A percentile compares a stretch with the other conserved stretches of the same genome.
Conservation (phyloP, 2,797 vertebrate genomes). For the Periophthalmus magnuspinnatus region DNA sequence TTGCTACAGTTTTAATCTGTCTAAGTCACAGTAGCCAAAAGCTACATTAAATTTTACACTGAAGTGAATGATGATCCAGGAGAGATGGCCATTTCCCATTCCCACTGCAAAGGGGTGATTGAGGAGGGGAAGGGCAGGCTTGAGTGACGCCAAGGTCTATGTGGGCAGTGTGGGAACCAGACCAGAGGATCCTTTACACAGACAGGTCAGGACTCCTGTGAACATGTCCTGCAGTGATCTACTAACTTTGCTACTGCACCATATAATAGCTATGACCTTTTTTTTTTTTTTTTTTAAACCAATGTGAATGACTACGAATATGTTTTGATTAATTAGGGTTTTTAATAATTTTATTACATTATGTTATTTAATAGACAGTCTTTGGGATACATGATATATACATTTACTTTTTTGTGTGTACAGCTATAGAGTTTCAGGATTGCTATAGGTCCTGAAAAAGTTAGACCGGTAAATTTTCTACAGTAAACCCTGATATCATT, state of each 20-base stretch:
- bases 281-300: not conserved
- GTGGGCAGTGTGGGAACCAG: constrained; percentile 67
- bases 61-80: constrained; percentile 24
- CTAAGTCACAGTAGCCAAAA: constrained; percentile 1
- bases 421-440: not conserved
- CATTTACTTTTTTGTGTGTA: not conserved
- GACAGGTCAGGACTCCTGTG: constrained; percentile 38
- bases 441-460: not conserved
- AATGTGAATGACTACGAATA: no score
- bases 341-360: no score
- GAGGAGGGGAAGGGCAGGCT: constrained; percentile 55
- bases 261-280: not conserved
- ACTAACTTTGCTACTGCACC: not conserved
- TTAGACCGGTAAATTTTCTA: not conserved
- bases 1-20: not conserved
- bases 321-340: no score
- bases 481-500: not conserved
- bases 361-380: no score
- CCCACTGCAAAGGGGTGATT: constrained; percentile 28
- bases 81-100: constrained; percentile 65
- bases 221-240: constrained; percentile 27
- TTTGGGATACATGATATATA: not conserved
- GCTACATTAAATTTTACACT: constrained; percentile 5
- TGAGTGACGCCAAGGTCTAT: constrained; percentile 55
- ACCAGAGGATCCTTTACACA: constrained; percentile 22